Evolutionary conservation across 2,888 invertebrate species (phyloP).

Genomic region (Parnassius smintheus): DNA sequence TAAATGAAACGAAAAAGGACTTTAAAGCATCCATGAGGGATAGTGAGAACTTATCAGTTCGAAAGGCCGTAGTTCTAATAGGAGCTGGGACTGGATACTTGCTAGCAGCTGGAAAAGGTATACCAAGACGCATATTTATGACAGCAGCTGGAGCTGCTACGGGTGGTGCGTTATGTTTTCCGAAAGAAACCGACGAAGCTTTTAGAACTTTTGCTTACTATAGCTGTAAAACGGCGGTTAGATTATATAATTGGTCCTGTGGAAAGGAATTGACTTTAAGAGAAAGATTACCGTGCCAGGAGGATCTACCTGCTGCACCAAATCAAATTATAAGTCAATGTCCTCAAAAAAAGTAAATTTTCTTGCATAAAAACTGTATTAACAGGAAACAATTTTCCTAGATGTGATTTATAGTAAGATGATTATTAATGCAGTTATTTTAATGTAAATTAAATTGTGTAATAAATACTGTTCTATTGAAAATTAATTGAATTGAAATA

Average conservation of each 20-base stretch:
- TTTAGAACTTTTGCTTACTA: slow-evolving; percentile 42
- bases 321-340: slow-evolving; percentile 33
- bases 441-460: too few species aligned
- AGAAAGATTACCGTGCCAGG: slow-evolving; percentile 47
- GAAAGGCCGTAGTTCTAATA: slow-evolving; percentile 40
- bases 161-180: slow-evolving; percentile 53
- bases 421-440: too few species aligned
- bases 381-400: too few species aligned
- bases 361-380: too few species aligned
- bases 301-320: slow-evolving; percentile 40
- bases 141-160: slow-evolving; percentile 44
- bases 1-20: slow-evolving; percentile 34
- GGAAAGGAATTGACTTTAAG: slow-evolving; percentile 36
- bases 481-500: too few species aligned
- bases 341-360: slow-evolving; percentile 31
- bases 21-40: slow-evolving; percentile 47
- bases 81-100: slow-evolving; percentile 44
- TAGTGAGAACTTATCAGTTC: slow-evolving; percentile 40
- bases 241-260: slow-evolving; percentile 42
- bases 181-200: slow-evolving; percentile 53
- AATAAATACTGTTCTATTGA: too few species aligned
- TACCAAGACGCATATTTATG: slow-evolving; percentile 40
- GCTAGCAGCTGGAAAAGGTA: slow-evolving; percentile 33
- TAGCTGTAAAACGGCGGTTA: slow-evolving; percentile 35
- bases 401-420: too few species aligned